phyloP scores from a whole-genome alignment of 1,140 invertebrate species.

The Drosophila parabipectinata region DNA sequence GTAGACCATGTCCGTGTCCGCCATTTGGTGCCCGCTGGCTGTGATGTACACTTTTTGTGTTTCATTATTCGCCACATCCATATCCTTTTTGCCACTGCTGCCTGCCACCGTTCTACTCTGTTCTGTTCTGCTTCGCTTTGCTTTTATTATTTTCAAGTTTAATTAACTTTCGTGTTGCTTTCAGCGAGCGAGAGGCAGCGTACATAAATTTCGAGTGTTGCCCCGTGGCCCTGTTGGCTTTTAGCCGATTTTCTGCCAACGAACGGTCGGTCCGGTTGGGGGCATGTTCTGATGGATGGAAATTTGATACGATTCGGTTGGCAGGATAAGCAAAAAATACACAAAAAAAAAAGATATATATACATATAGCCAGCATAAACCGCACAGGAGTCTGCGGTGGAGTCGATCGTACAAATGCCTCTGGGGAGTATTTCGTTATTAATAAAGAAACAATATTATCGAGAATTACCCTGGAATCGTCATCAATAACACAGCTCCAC shows the following conservation, averaged over 20 bases:
- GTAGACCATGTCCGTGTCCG: conserved; percentile 15
- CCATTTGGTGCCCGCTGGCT: conserved; percentile 50
- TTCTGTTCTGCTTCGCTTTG: conserved; percentile 45
- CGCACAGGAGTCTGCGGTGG: conserved; percentile 30
- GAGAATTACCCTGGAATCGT: not conserved
- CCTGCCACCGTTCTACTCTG: conserved; percentile 26
- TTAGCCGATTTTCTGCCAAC: conserved; percentile 21
- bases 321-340: conserved; percentile 25
- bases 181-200: conserved; percentile 40
- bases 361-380: not conserved
- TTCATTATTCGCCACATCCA: conserved; percentile 63
- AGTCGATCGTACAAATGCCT: conserved; percentile 28
- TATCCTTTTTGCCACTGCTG: not conserved
- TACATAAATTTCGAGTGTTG: conserved; percentile 73
- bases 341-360: not conserved
- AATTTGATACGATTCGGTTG: conserved; percentile 69
- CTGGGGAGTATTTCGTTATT: conserved; percentile 4
- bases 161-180: conserved; percentile 79
- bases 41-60: conserved; percentile 72
- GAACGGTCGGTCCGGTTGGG: not conserved
- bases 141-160: conserved; percentile 82
- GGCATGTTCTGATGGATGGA: conserved; percentile 33
- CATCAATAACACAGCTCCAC: too few species aligned
- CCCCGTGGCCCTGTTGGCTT: conserved; percentile 51
- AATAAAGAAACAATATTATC: conserved; percentile 6